Evolutionary conservation across 2,113 vertebrate species (phyloP).

Genomic region (Cichladusa arquata): DNA sequence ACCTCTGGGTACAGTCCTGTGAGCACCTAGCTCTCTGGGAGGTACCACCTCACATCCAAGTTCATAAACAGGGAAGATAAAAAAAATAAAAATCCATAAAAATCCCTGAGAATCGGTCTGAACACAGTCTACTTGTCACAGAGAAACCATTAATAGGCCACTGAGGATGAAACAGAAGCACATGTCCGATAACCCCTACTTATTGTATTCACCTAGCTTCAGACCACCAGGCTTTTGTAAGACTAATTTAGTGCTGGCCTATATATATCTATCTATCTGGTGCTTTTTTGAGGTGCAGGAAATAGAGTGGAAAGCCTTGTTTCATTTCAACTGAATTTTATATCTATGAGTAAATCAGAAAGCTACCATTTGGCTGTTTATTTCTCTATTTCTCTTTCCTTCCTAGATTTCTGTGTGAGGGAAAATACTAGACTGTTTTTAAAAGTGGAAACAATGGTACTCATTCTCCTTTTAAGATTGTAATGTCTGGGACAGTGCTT

Average conservation of each 20-base stretch:
- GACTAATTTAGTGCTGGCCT: background rate
- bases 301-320: background rate
- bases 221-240: background rate
- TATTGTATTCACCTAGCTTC: background rate
- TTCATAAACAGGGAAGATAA: background rate
- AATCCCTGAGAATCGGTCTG: background rate
- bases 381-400: background rate
- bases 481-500: background rate
- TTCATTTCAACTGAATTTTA: background rate
- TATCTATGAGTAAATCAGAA: background rate
- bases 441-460: background rate
- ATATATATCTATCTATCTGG: background rate
- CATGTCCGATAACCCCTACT: background rate
- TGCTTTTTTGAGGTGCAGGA: background rate
- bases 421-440: background rate
- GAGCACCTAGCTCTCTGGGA: background rate
- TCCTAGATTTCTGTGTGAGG: background rate
- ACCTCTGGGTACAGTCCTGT: background rate
- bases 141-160: background rate
- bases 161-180: background rate
- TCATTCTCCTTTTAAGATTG: background rate
- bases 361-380: background rate
- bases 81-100: too few relatives aligned
- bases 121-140: background rate
- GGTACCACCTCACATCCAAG: background rate